A percentile compares a stretch with the other conserved stretches of the same genome.
These are phyloP conservation scores for Mustela lutreola DNA, from an alignment of 2,113 vertebrate species.

Conservation along the genomic window DNA sequence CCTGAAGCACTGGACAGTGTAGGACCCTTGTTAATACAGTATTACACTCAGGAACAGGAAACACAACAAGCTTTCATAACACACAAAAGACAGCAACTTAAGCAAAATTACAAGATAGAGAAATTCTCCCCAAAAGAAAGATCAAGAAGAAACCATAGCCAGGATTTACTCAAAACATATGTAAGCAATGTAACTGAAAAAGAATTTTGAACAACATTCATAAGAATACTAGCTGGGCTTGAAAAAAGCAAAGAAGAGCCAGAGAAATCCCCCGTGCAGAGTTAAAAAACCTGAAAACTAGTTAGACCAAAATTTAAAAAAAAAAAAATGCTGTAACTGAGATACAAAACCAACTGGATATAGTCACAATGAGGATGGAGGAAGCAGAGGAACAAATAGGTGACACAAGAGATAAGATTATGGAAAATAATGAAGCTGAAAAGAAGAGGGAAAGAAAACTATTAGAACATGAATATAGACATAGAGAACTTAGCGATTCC, in stretches of 20 bases:
- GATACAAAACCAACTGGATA: background rate
- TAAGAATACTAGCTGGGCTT: background rate
- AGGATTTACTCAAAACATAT: background rate
- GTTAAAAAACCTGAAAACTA: background rate
- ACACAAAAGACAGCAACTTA: background rate
- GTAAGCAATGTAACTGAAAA: background rate
- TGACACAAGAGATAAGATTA: background rate
- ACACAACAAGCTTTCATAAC: background rate
- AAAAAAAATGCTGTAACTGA: background rate
- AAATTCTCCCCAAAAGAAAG: background rate
- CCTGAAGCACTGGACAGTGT: background rate
- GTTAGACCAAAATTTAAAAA: background rate
- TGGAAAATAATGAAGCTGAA: background rate
- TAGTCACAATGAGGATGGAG: background rate
- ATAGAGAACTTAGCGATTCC: background rate
- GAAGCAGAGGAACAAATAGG: background rate
- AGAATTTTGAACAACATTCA: background rate
- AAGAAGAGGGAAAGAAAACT: background rate
- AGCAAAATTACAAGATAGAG: background rate
- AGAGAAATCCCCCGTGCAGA: background rate
- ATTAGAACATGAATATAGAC: background rate
- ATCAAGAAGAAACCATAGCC: background rate
- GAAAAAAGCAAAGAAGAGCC: background rate
- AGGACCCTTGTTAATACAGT: background rate
- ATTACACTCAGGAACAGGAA: background rate